A percentile compares a stretch with the other conserved stretches of the same genome.
phyloP scores from a whole-genome alignment of 2,888 invertebrate species.

The Megamerina dolium region DNA sequence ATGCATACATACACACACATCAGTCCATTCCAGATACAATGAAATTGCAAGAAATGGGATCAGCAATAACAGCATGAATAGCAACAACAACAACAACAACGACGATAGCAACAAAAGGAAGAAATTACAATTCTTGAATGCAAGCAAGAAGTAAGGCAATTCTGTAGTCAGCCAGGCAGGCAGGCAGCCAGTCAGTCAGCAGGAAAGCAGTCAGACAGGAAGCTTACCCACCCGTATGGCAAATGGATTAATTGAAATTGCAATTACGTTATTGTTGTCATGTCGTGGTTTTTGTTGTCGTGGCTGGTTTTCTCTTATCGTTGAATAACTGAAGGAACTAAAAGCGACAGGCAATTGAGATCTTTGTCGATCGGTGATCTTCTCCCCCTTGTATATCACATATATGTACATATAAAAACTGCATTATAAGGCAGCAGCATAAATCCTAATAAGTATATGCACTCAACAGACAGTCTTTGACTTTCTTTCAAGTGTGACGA shows the following conservation, averaged over 20 bases:
- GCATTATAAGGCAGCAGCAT: too few species aligned
- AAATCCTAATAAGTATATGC: too few species aligned
- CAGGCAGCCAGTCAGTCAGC: conserved; percentile 6
- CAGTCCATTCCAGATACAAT: background rate
- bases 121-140: background rate
- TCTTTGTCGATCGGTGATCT: too few species aligned
- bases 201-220: conserved; percentile 7
- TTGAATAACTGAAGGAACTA: too few species aligned
- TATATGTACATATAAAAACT: too few species aligned
- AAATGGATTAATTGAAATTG: conserved; percentile 14
- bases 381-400: too few species aligned
- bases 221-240: conserved; percentile 18
- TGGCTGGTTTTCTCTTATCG: background rate
- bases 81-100: too few species aligned
- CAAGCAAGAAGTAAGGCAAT: conserved; percentile 23
- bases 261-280: conserved; percentile 3
- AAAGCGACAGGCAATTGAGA: too few species aligned
- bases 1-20: too few species aligned
- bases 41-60: background rate
- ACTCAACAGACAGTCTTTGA: too few species aligned
- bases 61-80: background rate
- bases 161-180: background rate
- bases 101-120: background rate
- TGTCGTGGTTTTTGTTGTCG: background rate
- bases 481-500: too few species aligned